Percentiles rank a stretch among this genome's conserved stretches.
Evolutionary conservation across 2,888 invertebrate genomes (phyloP).

Genomic region (Iselma pallidipennis): DNA sequence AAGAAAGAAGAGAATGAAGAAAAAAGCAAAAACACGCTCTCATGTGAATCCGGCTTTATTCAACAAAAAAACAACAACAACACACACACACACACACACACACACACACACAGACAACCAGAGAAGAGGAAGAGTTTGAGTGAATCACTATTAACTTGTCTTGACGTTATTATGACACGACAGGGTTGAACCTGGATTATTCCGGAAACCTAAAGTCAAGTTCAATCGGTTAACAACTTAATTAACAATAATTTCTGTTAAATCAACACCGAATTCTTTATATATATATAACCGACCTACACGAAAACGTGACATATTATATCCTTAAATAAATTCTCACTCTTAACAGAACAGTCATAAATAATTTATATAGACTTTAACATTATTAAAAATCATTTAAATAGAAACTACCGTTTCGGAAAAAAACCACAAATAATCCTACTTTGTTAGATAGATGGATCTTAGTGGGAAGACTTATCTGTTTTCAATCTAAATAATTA

Average conservation of each 20-base stretch:
- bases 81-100: no score
- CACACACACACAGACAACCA: no score
- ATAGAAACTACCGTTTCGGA: background rate
- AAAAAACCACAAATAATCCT: background rate
- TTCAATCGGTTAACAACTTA: slow-evolving; percentile 1
- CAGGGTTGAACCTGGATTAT: background rate
- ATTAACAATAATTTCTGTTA: background rate
- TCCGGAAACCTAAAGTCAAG: background rate
- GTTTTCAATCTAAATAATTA: background rate
- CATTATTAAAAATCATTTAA: background rate
- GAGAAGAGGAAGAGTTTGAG: background rate
- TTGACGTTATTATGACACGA: background rate
- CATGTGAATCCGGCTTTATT: background rate
- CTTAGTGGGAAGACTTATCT: background rate
- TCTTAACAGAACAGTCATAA: background rate
- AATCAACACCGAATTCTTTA: background rate
- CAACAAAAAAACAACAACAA: no score
- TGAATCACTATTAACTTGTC: background rate
- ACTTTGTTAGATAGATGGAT: background rate
- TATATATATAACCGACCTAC: background rate
- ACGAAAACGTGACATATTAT: slow-evolving; percentile 1
- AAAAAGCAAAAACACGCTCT: background rate
- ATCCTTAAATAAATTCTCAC: background rate
- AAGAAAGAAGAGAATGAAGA: background rate
- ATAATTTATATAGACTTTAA: background rate